Conservation (phyloP, 2,888 invertebrate species). For the Drosophila affinis region DNA sequence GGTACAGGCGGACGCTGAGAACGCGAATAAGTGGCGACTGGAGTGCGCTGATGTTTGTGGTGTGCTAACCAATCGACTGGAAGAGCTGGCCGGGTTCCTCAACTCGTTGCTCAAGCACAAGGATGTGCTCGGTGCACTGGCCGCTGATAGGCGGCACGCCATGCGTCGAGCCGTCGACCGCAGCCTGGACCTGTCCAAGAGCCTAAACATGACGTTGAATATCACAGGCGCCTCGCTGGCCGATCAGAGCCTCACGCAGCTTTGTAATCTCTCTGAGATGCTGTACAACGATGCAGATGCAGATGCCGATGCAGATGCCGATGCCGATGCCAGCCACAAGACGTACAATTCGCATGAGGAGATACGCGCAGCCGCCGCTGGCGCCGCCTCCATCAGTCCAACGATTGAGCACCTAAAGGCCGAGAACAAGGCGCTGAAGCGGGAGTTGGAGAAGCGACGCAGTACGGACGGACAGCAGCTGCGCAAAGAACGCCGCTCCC, state of each 20-base stretch:
- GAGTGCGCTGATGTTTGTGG: slow-evolving; percentile 82
- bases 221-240: slow-evolving; percentile 82
- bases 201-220: slow-evolving; percentile 83
- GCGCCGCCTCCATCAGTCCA: slow-evolving; percentile 26
- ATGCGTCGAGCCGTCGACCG: slow-evolving; percentile 85
- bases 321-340: slow-evolving; percentile 58
- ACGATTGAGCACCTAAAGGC: slow-evolving; percentile 72
- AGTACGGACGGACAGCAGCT: slow-evolving; percentile 55
- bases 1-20: slow-evolving; percentile 75
- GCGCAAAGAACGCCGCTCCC: slow-evolving; percentile 81
- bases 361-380: slow-evolving; percentile 42
- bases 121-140: slow-evolving; percentile 85
- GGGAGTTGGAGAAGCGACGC: slow-evolving; percentile 73
- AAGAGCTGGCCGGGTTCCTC: slow-evolving; percentile 87
- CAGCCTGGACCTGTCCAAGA: slow-evolving; percentile 85
- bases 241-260: slow-evolving; percentile 84
- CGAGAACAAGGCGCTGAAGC: slow-evolving; percentile 78
- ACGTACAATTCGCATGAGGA: slow-evolving; percentile 81
- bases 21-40: slow-evolving; percentile 80
- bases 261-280: slow-evolving; percentile 84
- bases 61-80: slow-evolving; percentile 85
- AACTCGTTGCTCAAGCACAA: slow-evolving; percentile 86
- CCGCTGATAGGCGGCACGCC: slow-evolving; percentile 84
- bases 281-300: slow-evolving; percentile 73
- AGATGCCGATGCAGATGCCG: slow-evolving; percentile 28